Evolutionary conservation across 2,797 vertebrate genomes (phyloP).

Genomic region (Micropoecilia bifurca): DNA sequence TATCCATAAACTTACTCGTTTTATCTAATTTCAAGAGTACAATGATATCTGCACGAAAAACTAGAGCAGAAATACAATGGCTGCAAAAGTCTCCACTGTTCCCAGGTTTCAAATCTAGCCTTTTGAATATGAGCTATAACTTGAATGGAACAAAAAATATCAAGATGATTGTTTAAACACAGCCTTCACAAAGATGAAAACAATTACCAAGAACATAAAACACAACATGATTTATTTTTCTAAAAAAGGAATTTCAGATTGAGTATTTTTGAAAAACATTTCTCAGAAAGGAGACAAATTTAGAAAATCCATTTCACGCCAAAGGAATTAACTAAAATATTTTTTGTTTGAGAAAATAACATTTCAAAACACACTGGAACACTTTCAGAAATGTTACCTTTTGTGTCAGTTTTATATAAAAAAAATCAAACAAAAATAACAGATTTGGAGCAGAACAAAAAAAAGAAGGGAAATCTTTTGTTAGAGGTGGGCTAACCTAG

Average conservation of each 20-base stretch:
- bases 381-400: background rate
- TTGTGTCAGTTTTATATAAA: background rate
- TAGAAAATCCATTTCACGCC: background rate
- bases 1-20: no score
- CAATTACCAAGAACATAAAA: background rate
- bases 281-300: background rate
- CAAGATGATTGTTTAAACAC: background rate
- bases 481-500: no score
- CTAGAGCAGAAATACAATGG: background rate
- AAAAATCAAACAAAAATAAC: background rate
- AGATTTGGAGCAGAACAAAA: background rate
- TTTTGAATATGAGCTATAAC: background rate
- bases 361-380: background rate
- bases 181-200: background rate
- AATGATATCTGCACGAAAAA: no score
- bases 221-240: no score
- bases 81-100: constrained; percentile 1
- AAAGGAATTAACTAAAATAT: no score
- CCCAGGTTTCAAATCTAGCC: background rate
- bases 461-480: background rate
- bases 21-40: no score
- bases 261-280: background rate
- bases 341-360: background rate
- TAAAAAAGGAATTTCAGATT: background rate
- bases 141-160: background rate